Conservation (phyloP, 1,140 invertebrate genomes). For the Campoletis sonorensis region DNA sequence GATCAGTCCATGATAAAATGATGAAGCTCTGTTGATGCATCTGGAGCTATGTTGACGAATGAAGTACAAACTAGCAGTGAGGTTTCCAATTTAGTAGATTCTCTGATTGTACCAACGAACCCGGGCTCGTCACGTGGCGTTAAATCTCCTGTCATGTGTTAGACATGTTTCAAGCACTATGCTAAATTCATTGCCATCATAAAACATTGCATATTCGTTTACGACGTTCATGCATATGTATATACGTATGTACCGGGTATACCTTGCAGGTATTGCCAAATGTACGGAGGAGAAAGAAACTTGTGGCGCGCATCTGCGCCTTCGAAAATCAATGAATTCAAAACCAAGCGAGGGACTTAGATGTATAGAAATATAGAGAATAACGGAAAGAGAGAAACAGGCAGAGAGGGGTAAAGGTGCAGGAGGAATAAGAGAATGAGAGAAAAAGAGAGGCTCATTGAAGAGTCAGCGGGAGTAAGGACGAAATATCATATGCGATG, state of each 20-base stretch:
- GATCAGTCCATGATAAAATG: no score
- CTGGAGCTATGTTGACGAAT: no score
- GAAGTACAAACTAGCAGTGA: no score
- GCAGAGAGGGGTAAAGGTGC: not conserved
- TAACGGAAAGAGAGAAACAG: not conserved
- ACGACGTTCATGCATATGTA: not conserved
- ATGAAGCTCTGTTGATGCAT: no score
- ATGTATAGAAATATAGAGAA: not conserved
- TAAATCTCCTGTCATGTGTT: no score
- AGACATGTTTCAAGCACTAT: no score
- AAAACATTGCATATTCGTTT: not conserved
- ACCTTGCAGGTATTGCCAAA: not conserved
- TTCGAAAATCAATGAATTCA: slow-evolving; percentile 59
- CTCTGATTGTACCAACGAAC: no score
- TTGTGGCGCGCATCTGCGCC: slow-evolving; percentile 56
- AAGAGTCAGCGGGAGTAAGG: slow-evolving; percentile 12
- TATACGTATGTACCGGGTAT: not conserved
- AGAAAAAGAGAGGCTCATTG: not conserved
- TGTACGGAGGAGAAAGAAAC: slow-evolving; percentile 13
- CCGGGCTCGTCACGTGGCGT: no score
- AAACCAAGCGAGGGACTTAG: slow-evolving; percentile 41
- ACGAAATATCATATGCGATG: slow-evolving; percentile 5
- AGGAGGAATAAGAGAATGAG: not conserved
- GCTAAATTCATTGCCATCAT: not conserved
- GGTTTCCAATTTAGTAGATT: no score